Evolutionary conservation across 2,888 invertebrate genomes (phyloP).

Genomic region (Rhopalosiphum nymphaeae): DNA sequence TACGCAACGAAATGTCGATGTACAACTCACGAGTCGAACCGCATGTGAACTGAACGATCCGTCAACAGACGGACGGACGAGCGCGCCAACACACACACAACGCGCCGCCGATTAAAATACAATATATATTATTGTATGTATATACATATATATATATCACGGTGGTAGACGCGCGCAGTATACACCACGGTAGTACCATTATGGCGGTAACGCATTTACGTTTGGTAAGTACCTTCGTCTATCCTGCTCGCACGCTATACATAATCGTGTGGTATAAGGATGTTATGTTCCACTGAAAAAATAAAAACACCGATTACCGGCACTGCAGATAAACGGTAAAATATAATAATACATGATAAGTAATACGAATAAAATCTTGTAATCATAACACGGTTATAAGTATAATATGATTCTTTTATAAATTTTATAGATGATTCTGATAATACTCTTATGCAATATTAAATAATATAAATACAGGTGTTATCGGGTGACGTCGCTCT

Average conservation of each 20-base stretch:
- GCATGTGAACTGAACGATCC: constrained; percentile 34
- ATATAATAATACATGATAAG: not conserved
- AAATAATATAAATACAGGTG: not conserved
- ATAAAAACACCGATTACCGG: not conserved
- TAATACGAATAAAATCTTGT: not conserved
- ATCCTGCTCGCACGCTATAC: not conserved
- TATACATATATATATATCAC: not conserved
- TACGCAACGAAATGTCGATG: not conserved
- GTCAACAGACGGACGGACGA: not conserved
- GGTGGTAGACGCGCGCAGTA: not conserved
- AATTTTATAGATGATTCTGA: not conserved
- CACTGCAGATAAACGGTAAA: not conserved
- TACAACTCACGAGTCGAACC: constrained; percentile 18
- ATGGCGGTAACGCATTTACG: not conserved
- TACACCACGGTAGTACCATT: not conserved
- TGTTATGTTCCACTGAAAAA: not conserved
- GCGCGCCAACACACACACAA: not conserved
- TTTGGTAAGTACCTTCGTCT: not conserved
- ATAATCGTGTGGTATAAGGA: not conserved
- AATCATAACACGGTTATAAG: not conserved
- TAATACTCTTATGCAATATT: not conserved
- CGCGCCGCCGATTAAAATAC: constrained; percentile 10
- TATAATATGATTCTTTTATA: not conserved
- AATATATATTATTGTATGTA: not conserved
- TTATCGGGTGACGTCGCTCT: not conserved